Base-by-base conservation (phyloP, 2,888 invertebrate species). In the Meteorus colon region DNA sequence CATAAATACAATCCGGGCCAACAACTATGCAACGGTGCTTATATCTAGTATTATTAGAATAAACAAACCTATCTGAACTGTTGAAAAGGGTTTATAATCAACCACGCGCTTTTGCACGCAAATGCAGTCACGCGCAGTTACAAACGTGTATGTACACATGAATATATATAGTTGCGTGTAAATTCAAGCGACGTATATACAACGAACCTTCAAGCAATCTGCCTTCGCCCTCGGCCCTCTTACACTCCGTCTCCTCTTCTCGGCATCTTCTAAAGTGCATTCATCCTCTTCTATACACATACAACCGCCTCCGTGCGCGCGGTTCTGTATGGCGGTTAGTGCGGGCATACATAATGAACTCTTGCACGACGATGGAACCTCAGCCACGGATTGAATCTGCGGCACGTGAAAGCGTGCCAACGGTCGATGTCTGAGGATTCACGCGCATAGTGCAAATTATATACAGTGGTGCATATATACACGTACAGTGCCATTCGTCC, bases 341-440 rank as follows among this genome's bases (percentile, higher is more conserved):
- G 74, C 48, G 68, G 68, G 72, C 72, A 74, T 77, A 62, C 75
- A 72, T 74, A 76, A 77, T 78, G 74, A 77, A 75, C 73, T 72
- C 69, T 66, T 69, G 60, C 74, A 66, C 45, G 34, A 34, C 63
- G 37, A 73, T 31, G 62, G 34, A 19, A 73, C 66, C 63, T 51
- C 65, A 65, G 67, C 55, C 55, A 55, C 51, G 76, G 76, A 77
- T 77, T 82, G 79, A 81, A 77, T 81, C 78, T 77, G 70, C 70
- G 67, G 70, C 79, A 82, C 81, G 81, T 80, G 79, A 81, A 81
- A 75, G 75, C 75, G 72, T 37, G 72, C 75, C 79, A 77, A 74
- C 62, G 55, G 24, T 73, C 34, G 71, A 74, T 63, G 66, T 73
- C 45, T 69, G 75, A 55, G 37, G 72, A 76, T 73, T 77, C 65